Evolutionary conservation across 2,888 invertebrate species (phyloP).

Genomic region (Agrotis segetum): DNA sequence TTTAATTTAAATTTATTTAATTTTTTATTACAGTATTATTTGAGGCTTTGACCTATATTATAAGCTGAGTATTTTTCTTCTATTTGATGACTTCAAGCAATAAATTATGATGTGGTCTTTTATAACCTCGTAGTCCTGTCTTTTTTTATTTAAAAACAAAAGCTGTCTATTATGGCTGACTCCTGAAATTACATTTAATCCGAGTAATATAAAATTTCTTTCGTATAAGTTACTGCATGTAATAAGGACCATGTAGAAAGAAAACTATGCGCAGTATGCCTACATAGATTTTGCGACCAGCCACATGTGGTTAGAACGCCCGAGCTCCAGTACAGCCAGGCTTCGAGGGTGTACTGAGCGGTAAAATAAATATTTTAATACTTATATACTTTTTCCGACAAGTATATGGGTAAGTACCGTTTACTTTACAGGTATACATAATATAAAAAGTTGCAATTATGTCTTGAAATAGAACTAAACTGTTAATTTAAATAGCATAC

Average conservation of each 20-base stretch:
- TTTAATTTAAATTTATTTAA: too few species aligned
- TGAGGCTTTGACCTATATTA: too few species aligned
- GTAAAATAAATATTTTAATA: constrained; percentile 9
- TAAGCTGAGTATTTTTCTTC: too few species aligned
- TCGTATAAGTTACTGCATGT: background rate
- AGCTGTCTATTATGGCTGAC: background rate
- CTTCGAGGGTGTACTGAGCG: constrained; percentile 15
- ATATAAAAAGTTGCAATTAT: background rate
- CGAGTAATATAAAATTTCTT: background rate
- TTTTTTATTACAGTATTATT: too few species aligned
- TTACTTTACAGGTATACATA: background rate
- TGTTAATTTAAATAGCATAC: background rate
- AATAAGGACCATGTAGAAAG: background rate
- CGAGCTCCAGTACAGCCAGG: constrained; percentile 21
- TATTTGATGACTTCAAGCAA: too few species aligned
- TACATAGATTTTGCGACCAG: constrained; percentile 28
- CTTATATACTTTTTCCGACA: background rate
- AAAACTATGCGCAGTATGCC: constrained; percentile 19
- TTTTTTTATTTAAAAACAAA: too few species aligned
- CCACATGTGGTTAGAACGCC: constrained; percentile 33
- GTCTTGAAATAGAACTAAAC: background rate
- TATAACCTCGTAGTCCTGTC: too few species aligned
- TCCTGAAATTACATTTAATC: background rate
- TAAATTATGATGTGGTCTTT: background rate
- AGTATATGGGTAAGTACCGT: background rate